Evolutionary conservation across 2,888 invertebrate genomes (phyloP), one percentile per base, ranked within the genome.

Genomic region (Timema cristinae): DNA sequence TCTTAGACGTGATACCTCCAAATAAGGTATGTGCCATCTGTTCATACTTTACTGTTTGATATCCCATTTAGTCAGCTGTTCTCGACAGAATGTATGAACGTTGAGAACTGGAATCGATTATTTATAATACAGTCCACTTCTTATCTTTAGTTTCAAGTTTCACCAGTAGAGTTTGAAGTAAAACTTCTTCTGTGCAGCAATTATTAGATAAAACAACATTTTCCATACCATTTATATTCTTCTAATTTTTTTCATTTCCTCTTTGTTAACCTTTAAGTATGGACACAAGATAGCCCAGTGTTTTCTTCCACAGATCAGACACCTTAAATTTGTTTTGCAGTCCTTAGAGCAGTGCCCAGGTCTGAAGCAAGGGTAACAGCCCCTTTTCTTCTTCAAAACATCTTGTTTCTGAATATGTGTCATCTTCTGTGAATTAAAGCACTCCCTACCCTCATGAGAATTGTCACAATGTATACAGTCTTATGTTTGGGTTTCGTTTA

Each of bases 261-360:
- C 56, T 56, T 13, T n/a, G 5, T 56, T 56, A 8, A 1, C 1
- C 1, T n/a, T 15, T 7, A 56, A 56, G 8, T 56, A 7, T 13
- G 56, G 56, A 56, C 56, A 56, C n/a, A 56, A 5, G 16, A 56
- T 56, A 56, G 56, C 56, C 56, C 56, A 56, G 13, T 56, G 2
- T 11, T 16, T 56, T 16, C 16, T 56, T 6, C 15, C 56, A 56
- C 56, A 11, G 16, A 56, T n/a, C 16, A 56, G 16, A 56, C 56
- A 56, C 16, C n/a, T 56, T 13, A 56, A 0, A 11, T 11, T 56
- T 8, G 2, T 11, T 16, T 56, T 56, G 56, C 56, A 56, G n/a
- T 56, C 13, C 7, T 16, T 56, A 15, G 5, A n/a, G 7, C n/a
- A 16, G n/a, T 56, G 56, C 16, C 56, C 56, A 8, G 56, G 1